phyloP scores from a whole-genome alignment of 2,797 vertebrate species.

The Antrozous pallidus region DNA sequence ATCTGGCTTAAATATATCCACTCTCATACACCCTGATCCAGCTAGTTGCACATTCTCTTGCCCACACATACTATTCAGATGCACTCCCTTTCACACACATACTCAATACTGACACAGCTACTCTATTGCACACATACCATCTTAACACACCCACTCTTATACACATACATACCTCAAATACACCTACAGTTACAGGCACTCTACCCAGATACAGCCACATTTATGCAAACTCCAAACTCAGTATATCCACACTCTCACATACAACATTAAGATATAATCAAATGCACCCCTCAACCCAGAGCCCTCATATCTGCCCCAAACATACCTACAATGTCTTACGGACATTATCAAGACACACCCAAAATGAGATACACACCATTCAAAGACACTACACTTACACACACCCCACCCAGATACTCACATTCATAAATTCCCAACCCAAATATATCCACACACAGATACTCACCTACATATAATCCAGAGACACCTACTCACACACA shows the following conservation, averaged over 20 bases:
- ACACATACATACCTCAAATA: constrained; percentile 7
- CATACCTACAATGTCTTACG: not conserved
- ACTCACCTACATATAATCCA: constrained; percentile 7
- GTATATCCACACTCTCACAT: constrained; percentile 3
- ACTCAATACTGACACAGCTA: constrained; percentile 8
- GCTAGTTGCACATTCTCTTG: constrained; percentile 6
- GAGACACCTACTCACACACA: constrained; percentile 27
- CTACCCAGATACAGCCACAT: constrained; percentile 16
- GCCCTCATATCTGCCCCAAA: not conserved
- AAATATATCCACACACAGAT: constrained; percentile 11
- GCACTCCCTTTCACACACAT: not conserved
- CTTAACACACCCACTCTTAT: constrained; percentile 1
- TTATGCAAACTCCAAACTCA: constrained; percentile 24
- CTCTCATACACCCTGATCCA: not conserved
- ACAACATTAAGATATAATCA: not conserved
- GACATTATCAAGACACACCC: not conserved
- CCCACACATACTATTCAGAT: not conserved
- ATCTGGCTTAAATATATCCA: constrained; percentile 6
- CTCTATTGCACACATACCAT: constrained; percentile 17
- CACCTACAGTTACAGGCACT: not conserved
- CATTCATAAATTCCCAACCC: constrained; percentile 21
- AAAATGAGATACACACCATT: not conserved
- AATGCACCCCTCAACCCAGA: not conserved
- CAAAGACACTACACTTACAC: constrained; percentile 27
- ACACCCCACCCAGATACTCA: not conserved